phyloP scores from a whole-genome alignment of 2,113 vertebrate genomes.

The Hassar affinis region DNA sequence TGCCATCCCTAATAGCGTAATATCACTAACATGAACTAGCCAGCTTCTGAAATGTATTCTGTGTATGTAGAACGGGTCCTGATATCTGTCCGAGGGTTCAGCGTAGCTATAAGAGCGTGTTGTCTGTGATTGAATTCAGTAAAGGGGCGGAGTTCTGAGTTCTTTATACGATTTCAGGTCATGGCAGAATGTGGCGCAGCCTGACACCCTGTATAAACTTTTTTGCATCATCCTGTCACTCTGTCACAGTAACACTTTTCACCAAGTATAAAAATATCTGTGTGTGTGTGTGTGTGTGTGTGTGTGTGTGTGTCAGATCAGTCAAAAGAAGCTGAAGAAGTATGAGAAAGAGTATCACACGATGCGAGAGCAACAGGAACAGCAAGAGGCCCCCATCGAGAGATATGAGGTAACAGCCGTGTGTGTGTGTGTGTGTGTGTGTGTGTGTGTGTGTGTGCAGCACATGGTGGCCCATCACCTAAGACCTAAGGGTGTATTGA shows the following conservation, averaged over 20 bases:
- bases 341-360: slow-evolving; percentile 95
- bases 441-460: slow-evolving; percentile 7
- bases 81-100: not conserved
- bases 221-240: not conserved
- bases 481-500: no score
- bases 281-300: slow-evolving; percentile 20
- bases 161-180: not conserved
- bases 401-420: slow-evolving; percentile 84
- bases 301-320: slow-evolving; percentile 77
- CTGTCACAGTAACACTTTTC: not conserved
- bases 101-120: not conserved
- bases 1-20: not conserved
- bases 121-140: not conserved
- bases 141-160: not conserved
- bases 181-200: not conserved
- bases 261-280: not conserved
- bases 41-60: not conserved
- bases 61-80: not conserved
- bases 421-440: slow-evolving; percentile 18
- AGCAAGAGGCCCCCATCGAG: slow-evolving; percentile 95
- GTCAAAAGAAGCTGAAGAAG: slow-evolving; percentile 98
- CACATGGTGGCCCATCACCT: no score
- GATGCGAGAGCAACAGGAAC: slow-evolving; percentile 94
- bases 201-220: not conserved
- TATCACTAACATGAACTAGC: not conserved